phyloP scores from a whole-genome alignment of 2,113 vertebrate species.

The Carassius gibelio region DNA sequence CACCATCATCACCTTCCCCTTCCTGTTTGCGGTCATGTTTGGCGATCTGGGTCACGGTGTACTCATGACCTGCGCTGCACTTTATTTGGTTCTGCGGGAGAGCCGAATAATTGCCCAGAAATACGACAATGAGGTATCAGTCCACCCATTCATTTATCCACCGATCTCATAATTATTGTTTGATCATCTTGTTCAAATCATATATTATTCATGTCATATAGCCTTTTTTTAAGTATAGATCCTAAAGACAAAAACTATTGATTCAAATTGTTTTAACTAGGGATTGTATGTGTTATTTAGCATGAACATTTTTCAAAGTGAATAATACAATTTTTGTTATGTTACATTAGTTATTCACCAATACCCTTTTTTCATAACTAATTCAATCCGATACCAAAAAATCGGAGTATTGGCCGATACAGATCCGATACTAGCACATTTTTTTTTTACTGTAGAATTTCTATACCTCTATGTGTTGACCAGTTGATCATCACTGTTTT shows the following conservation, averaged over 20 bases:
- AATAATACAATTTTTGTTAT: background rate
- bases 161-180: background rate
- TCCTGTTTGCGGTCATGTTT: slow-evolving; percentile 87
- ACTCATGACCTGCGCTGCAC: slow-evolving; percentile 90
- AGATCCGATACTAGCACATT: no score
- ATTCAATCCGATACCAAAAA: no score
- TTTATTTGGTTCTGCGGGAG: slow-evolving; percentile 93
- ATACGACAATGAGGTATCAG: slow-evolving; percentile 90
- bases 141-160: slow-evolving; percentile 27
- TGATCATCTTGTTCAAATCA: background rate
- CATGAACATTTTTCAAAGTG: background rate
- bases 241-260: background rate
- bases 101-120: slow-evolving; percentile 92
- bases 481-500: no score
- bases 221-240: background rate
- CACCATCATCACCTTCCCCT: slow-evolving; percentile 97
- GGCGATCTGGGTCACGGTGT: slow-evolving; percentile 93
- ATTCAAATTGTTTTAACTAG: background rate
- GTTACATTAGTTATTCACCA: no score
- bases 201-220: background rate
- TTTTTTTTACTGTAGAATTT: no score
- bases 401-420: no score
- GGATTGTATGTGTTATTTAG: background rate
- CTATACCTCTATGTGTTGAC: no score
- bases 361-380: no score